phyloP scores from a whole-genome alignment of 2,888 invertebrate genomes.

The Disparrhopalites patrizii region DNA sequence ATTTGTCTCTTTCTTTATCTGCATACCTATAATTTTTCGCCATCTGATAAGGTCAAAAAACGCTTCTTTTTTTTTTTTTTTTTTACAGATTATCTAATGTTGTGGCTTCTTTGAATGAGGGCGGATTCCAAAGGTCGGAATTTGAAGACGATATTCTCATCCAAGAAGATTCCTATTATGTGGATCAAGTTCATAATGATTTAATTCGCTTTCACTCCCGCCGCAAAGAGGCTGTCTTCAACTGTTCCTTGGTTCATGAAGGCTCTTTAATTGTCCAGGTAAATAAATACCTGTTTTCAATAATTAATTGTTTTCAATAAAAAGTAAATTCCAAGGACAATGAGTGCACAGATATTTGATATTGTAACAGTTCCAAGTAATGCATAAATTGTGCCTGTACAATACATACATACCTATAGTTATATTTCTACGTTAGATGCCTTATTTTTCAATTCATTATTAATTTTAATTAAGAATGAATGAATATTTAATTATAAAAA shows the following conservation, averaged over 20 bases:
- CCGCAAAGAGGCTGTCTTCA: constrained; percentile 17
- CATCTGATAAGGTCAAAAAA: too few relatives aligned
- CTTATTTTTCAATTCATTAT: too few relatives aligned
- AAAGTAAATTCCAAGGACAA: too few relatives aligned
- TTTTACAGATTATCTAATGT: constrained; percentile 13
- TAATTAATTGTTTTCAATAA: too few relatives aligned
- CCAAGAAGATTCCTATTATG: constrained; percentile 36
- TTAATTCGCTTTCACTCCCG: constrained; percentile 42
- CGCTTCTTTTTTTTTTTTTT: not conserved
- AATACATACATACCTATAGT: not conserved
- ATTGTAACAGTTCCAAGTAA: too few relatives aligned
- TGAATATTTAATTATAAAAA: too few relatives aligned
- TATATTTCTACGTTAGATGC: not conserved
- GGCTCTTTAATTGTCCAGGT: constrained; percentile 27
- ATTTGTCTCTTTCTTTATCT: too few relatives aligned
- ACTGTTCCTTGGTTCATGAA: constrained; percentile 15
- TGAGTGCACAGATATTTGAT: too few relatives aligned
- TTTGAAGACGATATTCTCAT: constrained; percentile 44
- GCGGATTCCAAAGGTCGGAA: constrained; percentile 32
- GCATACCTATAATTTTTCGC: too few relatives aligned
- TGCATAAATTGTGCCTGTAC: too few relatives aligned
- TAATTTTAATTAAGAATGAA: too few relatives aligned
- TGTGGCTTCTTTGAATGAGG: constrained; percentile 11
- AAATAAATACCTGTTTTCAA: too few relatives aligned
- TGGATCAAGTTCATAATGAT: constrained; percentile 32